These are phyloP conservation scores for Eupeodes corollae DNA, from an alignment of 1,140 invertebrate species.

Conservation along the genomic window DNA sequence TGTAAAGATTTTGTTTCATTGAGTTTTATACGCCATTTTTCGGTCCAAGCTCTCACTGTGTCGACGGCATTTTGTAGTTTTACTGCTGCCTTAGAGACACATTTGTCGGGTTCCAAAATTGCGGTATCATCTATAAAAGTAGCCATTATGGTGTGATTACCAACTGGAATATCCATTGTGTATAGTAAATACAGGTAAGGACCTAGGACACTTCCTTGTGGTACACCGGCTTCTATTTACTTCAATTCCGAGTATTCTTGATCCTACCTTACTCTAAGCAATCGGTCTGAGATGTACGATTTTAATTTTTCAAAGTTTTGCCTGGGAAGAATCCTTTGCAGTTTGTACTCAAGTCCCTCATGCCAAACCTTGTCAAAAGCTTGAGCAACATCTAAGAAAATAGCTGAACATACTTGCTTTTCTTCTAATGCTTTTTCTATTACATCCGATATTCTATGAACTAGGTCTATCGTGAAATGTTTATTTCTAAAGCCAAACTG, in stretches of 20 bases:
- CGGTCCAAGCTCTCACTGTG: conserved; percentile 12
- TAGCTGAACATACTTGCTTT: conserved; percentile 18
- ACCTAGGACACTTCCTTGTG: conserved; percentile 9
- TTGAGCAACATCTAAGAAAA: conserved; percentile 20
- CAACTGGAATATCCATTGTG: too few species aligned
- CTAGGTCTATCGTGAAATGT: conserved; percentile 15
- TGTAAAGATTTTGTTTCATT: conserved; percentile 22
- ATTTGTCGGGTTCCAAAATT: too few species aligned
- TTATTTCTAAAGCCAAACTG: conserved; percentile 27
- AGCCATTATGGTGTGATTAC: too few species aligned
- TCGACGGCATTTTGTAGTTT: too few species aligned
- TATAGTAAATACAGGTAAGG: conserved; percentile 7
- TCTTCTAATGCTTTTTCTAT: conserved; percentile 13
- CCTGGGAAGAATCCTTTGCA: not conserved
- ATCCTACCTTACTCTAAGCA: conserved; percentile 13
- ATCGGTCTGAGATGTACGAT: conserved; percentile 12
- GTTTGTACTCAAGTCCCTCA: conserved; percentile 18
- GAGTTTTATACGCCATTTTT: conserved; percentile 18
- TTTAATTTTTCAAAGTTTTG: conserved; percentile 7
- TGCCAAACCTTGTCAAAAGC: conserved; percentile 29
- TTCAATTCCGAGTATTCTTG: conserved; percentile 10
- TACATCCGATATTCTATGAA: conserved; percentile 8
- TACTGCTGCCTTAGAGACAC: too few species aligned
- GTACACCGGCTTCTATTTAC: conserved; percentile 7
- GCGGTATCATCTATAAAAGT: too few species aligned